Percentiles rank a stretch among this genome's conserved stretches.
These are phyloP conservation scores for Melitaea cinxia DNA, from an alignment of 1,140 invertebrate species.

Conservation along the genomic window DNA sequence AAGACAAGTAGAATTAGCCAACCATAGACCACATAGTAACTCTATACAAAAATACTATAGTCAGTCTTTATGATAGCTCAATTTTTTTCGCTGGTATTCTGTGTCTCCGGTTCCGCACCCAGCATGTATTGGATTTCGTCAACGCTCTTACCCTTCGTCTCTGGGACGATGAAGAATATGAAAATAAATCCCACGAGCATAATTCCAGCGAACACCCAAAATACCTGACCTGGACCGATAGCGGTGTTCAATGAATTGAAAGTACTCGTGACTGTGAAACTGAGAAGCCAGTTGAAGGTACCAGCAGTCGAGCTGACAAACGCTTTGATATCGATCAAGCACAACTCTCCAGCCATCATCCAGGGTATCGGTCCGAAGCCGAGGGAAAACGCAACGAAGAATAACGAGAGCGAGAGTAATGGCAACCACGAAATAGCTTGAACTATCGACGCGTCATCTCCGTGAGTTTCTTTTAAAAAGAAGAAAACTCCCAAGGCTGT, in stretches of 20 bases:
- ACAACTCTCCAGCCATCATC: conserved; percentile 90
- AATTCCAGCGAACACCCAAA: conserved; percentile 90
- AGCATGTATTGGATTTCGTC: conserved; percentile 90
- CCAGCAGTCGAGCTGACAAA: conserved; percentile 88
- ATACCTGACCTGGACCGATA: conserved; percentile 85
- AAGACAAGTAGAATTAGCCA: conserved; percentile 43
- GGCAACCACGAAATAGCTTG: conserved; percentile 86
- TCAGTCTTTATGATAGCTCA: conserved; percentile 65
- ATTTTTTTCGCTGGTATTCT: conserved; percentile 57
- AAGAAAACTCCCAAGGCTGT: conserved; percentile 85
- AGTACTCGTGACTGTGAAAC: conserved; percentile 91
- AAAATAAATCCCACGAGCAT: conserved; percentile 88
- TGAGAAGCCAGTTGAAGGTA: conserved; percentile 89
- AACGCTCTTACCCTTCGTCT: conserved; percentile 94
- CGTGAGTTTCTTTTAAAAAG: conserved; percentile 81
- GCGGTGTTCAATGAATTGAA: conserved; percentile 84
- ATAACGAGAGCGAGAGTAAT: conserved; percentile 86
- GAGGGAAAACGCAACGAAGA: conserved; percentile 89
- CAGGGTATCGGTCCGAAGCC: conserved; percentile 91
- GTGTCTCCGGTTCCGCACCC: conserved; percentile 55
- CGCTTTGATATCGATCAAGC: conserved; percentile 88
- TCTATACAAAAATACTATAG: conserved; percentile 61
- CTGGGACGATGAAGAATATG: conserved; percentile 90
- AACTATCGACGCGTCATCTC: conserved; percentile 73
- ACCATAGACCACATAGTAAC: conserved; percentile 48